Evolutionary conservation across 2,888 invertebrate genomes (phyloP), one percentile per base, ranked within the genome.

Genomic region (Ichneumoninae sp.): DNA sequence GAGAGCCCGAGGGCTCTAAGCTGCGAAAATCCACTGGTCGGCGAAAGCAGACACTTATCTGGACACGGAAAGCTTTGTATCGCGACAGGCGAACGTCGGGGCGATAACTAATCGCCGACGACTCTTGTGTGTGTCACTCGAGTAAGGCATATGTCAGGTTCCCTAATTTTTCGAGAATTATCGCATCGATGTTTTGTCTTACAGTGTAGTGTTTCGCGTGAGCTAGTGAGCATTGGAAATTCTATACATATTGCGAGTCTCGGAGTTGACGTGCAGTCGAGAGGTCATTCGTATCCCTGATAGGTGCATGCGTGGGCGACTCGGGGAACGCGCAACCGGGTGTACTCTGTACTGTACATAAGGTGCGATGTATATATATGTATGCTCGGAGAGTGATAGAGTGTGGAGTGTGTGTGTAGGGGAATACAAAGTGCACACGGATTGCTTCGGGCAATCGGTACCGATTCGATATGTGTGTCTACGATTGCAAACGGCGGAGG

Each of bases 71-170:
- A 73, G 33, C 74, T 66, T 76, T 47, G 63, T 81, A 33, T 47
- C 50, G 33, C 71, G 47, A 44, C 66, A 26, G 52, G 30, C 69
- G 54, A 81, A 57, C 50, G 50, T 69, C 52, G 54, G 66, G 81
- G 70, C 81, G 86, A 87, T 86, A 85, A 86, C 86, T 85, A 86
- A 85, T 86, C 86, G 84, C 85, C 80, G 26, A 10, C 44, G 73
- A 71, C 83, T 81, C 83, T 74, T 44, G n/a, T 40, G 6, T 69
- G 6, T 69, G 52, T 81, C 70, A 60, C 70, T 73, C 66, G 77
- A 52, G 26, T n/a, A 78, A 76, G 85, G 66, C 87, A 87, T 86
- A 87, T 87, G 87, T 88, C 83, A 74, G 66, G 69, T 71, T 85
- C 77, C 76, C 83, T 81, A 79, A 85, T 83, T 86, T 78, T 78